These are phyloP conservation scores for Triplophysa rosa DNA, from an alignment of 2,113 vertebrate species.

Conservation along the genomic window DNA sequence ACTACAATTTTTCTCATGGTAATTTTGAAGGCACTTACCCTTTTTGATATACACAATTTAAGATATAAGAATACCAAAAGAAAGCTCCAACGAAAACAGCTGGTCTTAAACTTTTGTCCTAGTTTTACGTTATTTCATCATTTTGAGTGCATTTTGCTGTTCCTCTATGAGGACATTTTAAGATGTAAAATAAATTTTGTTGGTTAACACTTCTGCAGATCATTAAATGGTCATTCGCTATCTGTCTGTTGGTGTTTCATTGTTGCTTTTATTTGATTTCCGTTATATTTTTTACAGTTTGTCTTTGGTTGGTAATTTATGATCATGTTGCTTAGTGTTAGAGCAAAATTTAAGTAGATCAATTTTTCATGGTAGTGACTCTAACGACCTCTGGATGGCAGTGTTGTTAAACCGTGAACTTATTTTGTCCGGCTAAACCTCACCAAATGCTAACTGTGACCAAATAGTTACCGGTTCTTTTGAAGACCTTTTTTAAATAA, in stretches of 20 bases:
- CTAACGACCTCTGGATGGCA: constrained; percentile 63
- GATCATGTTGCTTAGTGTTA: neutral
- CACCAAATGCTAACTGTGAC: neutral
- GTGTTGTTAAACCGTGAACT: constrained; percentile 15
- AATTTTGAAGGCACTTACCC: constrained; percentile 77
- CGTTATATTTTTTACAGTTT: neutral
- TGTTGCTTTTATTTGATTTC: constrained; percentile 16
- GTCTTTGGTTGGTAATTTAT: neutral
- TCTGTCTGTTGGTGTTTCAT: constrained; percentile 48
- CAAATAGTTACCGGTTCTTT: no score
- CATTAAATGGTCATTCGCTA: constrained; percentile 78
- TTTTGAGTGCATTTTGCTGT: constrained; percentile 79
- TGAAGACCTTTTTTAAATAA: neutral
- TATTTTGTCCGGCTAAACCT: neutral
- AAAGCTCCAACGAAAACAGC: constrained; percentile 60
- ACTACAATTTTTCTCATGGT: constrained; percentile 65
- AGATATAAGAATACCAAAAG: constrained; percentile 59
- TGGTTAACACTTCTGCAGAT: constrained; percentile 78
- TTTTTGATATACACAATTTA: constrained; percentile 65
- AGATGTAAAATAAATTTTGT: constrained; percentile 78
- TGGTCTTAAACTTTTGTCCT: constrained; percentile 70
- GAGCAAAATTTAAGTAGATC: neutral
- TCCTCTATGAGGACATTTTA: constrained; percentile 84
- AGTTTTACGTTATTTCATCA: constrained; percentile 69
- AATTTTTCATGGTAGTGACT: constrained; percentile 34